A percentile compares a stretch with the other conserved stretches of the same genome.
phyloP scores from a whole-genome alignment of 2,888 invertebrate species.

The Dryobota labecula region DNA sequence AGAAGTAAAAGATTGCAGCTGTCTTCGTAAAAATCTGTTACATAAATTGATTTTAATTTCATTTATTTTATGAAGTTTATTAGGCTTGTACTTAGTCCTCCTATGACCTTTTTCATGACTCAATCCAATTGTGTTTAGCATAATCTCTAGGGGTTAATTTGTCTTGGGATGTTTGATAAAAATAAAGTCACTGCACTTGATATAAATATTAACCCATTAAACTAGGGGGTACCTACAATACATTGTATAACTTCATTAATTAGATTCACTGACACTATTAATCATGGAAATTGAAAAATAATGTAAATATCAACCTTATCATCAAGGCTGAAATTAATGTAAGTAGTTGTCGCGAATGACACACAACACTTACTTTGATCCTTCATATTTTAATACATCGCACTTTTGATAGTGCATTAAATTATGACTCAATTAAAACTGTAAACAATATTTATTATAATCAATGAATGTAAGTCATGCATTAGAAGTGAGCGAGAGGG shows the following conservation, averaged over 20 bases:
- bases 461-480: conserved; percentile 40
- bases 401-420: conserved; percentile 15
- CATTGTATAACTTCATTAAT: conserved; percentile 23
- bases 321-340: conserved; percentile 1
- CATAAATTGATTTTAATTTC: conserved; percentile 30
- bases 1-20: conserved; percentile 58
- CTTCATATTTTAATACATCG: conserved; percentile 1
- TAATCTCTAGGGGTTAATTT: background rate
- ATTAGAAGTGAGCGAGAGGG: conserved; percentile 75
- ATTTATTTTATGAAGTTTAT: conserved; percentile 32
- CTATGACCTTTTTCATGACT: background rate
- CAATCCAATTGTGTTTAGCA: background rate
- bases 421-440: conserved; percentile 24
- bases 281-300: conserved; percentile 20
- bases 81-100: background rate
- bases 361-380: conserved; percentile 11
- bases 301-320: conserved; percentile 2
- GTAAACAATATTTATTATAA: conserved; percentile 46
- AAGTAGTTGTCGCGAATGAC: background rate
- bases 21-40: conserved; percentile 38
- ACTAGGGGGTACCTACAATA: background rate
- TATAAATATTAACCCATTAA: conserved; percentile 1
- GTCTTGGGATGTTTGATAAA: background rate
- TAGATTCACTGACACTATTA: conserved; percentile 16
- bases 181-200: background rate